Evolutionary conservation across 1,140 invertebrate genomes (phyloP), one percentile per base, ranked within the genome.

Genomic region (Caenorhabditis briggsae): DNA sequence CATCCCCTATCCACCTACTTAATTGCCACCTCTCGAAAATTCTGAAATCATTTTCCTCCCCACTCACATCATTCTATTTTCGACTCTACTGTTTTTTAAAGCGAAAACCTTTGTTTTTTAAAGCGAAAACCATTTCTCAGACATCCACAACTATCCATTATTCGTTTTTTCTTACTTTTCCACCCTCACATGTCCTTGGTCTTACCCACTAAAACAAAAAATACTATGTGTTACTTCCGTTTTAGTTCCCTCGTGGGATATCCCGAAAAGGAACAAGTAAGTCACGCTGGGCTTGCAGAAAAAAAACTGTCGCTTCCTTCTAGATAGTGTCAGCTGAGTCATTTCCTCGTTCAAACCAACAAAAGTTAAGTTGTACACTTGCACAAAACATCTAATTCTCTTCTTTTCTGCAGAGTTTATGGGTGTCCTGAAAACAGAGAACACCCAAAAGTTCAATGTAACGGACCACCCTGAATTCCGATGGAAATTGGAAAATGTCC

Each of bases 251-350:
- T 70, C 64, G 0, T 70, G 64, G 41, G 64, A 70, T 70, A 41
- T 70, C 64, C 43, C 16, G 64, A 70, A 70, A 61, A 12, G 59
- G 23, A 61, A 61, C 59, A 25, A 61, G 20, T 9, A 8, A 43
- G 41, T 46, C 64, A 33, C n/a, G 20, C 18, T 7, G 1, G 43
- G 6, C n/a, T 70, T 11, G 2, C 14, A 70, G 18, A 46, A 70
- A 70, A 70, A 70, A 70, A 70, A n/a, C 12, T n/a, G 20, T 8
- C n/a, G 9, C 7, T 33, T 70, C 41, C n/a, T 48, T 5, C 14
- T 46, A 70, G 46, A 70, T 48, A 70, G 64, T 33, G 33, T 70
- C 64, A 70, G 64, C 64, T 70, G 64, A 70, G 64, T 70, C 64
- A 70, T 43, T 70, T 70, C 59, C n/a, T 61, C 9, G 33, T 70